phyloP scores from a whole-genome alignment of 2,797 vertebrate genomes.

The Channa striata region DNA sequence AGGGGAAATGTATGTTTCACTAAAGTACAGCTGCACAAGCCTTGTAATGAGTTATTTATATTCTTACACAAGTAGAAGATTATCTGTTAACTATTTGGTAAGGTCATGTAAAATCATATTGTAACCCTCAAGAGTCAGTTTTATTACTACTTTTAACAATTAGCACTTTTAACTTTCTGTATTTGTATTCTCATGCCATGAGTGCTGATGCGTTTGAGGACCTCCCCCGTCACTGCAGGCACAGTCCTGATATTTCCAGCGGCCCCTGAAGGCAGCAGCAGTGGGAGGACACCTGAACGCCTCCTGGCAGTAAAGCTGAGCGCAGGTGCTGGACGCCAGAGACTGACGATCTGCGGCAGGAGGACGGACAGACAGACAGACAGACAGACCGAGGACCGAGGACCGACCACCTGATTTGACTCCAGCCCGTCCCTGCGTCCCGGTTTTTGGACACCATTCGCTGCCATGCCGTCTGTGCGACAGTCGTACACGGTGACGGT shows the following conservation, averaged over 20 bases:
- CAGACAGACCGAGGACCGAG: no score
- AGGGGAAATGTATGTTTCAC: no score
- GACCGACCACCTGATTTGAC: no score
- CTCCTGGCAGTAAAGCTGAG: background rate
- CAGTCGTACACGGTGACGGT: slow-evolving; percentile 89
- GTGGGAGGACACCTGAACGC: slow-evolving; percentile 35
- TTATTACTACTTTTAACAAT: background rate
- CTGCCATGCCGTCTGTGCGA: slow-evolving; percentile 80
- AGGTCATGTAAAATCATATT: no score
- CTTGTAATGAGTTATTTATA: no score
- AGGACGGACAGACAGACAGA: no score
- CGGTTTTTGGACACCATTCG: slow-evolving; percentile 2
- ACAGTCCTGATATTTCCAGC: slow-evolving; percentile 17
- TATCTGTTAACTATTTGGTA: no score
- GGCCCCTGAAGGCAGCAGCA: slow-evolving; percentile 41
- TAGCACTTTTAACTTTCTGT: background rate
- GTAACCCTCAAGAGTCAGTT: no score
- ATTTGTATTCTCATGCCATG: no score
- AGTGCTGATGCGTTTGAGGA: background rate
- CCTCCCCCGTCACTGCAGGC: background rate
- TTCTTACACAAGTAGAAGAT: no score
- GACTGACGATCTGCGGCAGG: no score
- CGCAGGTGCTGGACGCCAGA: background rate
- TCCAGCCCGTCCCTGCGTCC: background rate
- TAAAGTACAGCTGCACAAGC: no score